Conservation (phyloP, 1,140 invertebrate genomes). For the Anoplophora glabripennis region DNA sequence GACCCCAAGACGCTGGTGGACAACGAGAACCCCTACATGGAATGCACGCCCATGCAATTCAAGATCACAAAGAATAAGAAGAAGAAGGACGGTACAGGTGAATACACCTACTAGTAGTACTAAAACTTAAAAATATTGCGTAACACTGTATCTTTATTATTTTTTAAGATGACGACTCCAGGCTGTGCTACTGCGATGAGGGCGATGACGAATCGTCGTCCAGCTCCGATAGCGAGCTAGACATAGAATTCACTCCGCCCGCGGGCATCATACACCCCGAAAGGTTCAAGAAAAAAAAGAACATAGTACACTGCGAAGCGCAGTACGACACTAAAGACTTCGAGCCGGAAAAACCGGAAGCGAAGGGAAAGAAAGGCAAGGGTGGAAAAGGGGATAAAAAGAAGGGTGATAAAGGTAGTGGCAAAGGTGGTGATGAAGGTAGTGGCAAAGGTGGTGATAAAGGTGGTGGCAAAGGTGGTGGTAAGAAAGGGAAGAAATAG, state of each 20-base stretch:
- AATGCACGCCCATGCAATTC: conserved; percentile 57
- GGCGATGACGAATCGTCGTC: conserved; percentile 22
- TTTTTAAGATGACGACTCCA: conserved; percentile 18
- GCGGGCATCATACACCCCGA: conserved; percentile 45
- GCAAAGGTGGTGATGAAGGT: conserved; percentile 21
- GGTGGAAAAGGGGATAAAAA: conserved; percentile 22
- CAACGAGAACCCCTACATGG: conserved; percentile 57
- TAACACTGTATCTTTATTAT: not conserved
- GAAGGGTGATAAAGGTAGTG: conserved; percentile 24
- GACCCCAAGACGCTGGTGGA: conserved; percentile 51
- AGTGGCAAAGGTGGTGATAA: too few species aligned
- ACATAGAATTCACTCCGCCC: conserved; percentile 47
- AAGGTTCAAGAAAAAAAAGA: conserved; percentile 38
- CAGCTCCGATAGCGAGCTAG: conserved; percentile 42
- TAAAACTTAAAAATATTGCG: too few species aligned
- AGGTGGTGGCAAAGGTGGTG: too few species aligned
- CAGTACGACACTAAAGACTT: conserved; percentile 43
- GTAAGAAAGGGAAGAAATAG: too few species aligned
- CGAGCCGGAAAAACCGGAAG: conserved; percentile 16
- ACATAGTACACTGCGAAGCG: conserved; percentile 39
- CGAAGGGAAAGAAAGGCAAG: conserved; percentile 29
- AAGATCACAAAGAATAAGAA: conserved; percentile 55
- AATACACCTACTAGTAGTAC: too few species aligned
- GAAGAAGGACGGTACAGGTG: conserved; percentile 17
- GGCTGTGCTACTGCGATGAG: conserved; percentile 30